Conservation (phyloP, 2,888 invertebrate genomes). For the Anoplius nigerrimus region DNA sequence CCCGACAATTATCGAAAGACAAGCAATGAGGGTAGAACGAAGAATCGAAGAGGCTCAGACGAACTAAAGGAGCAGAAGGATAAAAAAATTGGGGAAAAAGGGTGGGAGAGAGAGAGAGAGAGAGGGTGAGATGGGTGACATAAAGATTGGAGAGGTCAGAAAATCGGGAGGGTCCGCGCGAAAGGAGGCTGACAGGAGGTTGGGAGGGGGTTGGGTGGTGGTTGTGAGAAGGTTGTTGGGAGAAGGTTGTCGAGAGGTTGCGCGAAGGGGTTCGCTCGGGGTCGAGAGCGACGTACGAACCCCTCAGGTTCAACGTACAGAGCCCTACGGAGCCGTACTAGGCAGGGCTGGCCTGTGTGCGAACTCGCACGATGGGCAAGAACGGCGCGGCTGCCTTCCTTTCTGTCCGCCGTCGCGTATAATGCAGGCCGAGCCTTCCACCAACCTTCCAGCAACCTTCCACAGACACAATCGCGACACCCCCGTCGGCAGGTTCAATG, state of each 20-base stretch:
- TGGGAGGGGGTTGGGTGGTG: constrained; percentile 35
- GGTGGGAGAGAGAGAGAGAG: constrained; percentile 6
- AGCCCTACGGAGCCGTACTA: constrained; percentile 31
- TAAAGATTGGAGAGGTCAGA: too few relatives aligned
- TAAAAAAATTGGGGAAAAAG: constrained; percentile 8
- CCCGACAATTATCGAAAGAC: too few relatives aligned
- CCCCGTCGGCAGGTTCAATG: too few relatives aligned
- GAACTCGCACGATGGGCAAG: constrained; percentile 14
- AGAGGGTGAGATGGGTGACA: not conserved
- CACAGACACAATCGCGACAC: too few relatives aligned
- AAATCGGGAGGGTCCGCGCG: too few relatives aligned
- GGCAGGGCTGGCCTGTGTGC: constrained; percentile 18
- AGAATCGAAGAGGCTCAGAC: too few relatives aligned
- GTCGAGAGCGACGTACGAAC: constrained; percentile 34
- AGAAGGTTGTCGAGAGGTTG: constrained; percentile 28
- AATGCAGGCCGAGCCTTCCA: too few relatives aligned
- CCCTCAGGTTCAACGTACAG: constrained; percentile 63
- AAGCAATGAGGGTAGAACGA: too few relatives aligned
- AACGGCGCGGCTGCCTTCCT: too few relatives aligned
- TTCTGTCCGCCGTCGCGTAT: too few relatives aligned
- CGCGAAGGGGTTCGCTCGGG: constrained; percentile 36
- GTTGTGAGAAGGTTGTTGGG: constrained; percentile 19
- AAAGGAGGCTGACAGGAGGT: constrained; percentile 22
- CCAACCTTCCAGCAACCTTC: too few relatives aligned
- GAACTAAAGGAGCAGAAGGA: too few relatives aligned